These are phyloP conservation scores for Dendrolimus punctatus DNA, from an alignment of 1,140 invertebrate species.

Conservation along the genomic window DNA sequence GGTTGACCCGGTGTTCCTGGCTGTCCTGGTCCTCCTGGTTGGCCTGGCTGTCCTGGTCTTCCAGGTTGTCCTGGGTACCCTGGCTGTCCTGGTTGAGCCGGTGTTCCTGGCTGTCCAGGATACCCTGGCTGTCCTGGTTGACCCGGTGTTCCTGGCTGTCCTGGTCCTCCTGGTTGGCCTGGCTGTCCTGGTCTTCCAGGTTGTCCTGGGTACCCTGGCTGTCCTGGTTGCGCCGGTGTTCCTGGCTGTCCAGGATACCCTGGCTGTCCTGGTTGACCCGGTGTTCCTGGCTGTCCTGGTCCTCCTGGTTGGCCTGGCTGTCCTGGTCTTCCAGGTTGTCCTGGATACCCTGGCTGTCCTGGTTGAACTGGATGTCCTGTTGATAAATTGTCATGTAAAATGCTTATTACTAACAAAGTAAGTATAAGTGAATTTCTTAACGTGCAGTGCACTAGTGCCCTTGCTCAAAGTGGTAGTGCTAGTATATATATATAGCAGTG, in stretches of 20 bases:
- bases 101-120: constrained; percentile 10
- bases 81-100: constrained; percentile 13
- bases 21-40: constrained; percentile 14
- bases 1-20: constrained; percentile 17
- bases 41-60: constrained; percentile 17
- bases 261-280: constrained; percentile 12
- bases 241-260: constrained; percentile 13
- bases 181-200: constrained; percentile 12
- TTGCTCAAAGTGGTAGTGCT: too few relatives aligned
- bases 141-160: constrained; percentile 13
- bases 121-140: constrained; percentile 12
- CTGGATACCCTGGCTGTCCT: constrained; percentile 11
- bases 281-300: constrained; percentile 11
- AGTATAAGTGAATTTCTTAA: too few relatives aligned
- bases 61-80: constrained; percentile 12
- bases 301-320: constrained; percentile 19
- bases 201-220: constrained; percentile 21
- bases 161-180: constrained; percentile 21
- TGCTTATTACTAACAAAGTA: too few relatives aligned
- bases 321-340: constrained; percentile 13
- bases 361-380: constrained; percentile 26
- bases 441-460: too few relatives aligned
- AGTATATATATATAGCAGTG: too few relatives aligned
- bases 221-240: constrained; percentile 25
- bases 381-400: too few relatives aligned